Evolutionary conservation across 37 sponge, comb jelly and placozoan genomes (phyloP).

Genomic region (Lycopodina hypogea): DNA sequence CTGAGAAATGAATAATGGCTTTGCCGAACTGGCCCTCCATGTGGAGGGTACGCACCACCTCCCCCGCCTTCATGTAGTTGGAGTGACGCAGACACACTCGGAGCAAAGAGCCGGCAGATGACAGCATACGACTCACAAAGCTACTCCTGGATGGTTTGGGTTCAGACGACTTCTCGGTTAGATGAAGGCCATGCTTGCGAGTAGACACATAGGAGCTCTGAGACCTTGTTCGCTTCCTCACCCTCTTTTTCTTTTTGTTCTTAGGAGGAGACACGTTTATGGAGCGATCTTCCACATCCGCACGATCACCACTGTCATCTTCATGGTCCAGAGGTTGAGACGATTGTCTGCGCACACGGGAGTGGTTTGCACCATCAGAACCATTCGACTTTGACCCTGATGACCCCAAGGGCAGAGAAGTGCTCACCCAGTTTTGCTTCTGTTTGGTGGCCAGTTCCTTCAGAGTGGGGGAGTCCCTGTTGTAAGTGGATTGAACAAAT

Average conservation of each 20-base stretch:
- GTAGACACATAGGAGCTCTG: conserved; percentile 6
- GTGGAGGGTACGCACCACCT: conserved; percentile 78
- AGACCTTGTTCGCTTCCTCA: conserved; percentile 23
- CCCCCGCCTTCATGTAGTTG: conserved; percentile 73
- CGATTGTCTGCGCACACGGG: background rate
- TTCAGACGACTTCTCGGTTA: conserved; percentile 3
- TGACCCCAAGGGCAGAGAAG: background rate
- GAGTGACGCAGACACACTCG: conserved; percentile 67
- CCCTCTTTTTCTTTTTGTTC: background rate
- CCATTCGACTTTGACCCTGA: background rate
- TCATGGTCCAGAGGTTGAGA: background rate
- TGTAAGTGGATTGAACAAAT: too few species aligned
- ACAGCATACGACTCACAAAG: conserved; percentile 75
- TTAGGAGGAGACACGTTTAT: background rate
- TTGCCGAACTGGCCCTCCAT: conserved; percentile 71
- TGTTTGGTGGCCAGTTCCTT: too few species aligned
- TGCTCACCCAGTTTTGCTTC: background rate
- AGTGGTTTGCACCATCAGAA: background rate
- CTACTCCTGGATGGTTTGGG: conserved; percentile 6
- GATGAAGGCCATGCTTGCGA: background rate
- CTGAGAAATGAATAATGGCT: conserved; percentile 68
- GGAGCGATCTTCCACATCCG: conserved; percentile 67
- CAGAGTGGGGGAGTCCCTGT: too few species aligned
- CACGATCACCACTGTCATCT: conserved; percentile 59
- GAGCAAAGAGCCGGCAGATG: conserved; percentile 80